Base-by-base conservation (phyloP, 2,797 vertebrate genomes). In the Parambassis ranga region DNA sequence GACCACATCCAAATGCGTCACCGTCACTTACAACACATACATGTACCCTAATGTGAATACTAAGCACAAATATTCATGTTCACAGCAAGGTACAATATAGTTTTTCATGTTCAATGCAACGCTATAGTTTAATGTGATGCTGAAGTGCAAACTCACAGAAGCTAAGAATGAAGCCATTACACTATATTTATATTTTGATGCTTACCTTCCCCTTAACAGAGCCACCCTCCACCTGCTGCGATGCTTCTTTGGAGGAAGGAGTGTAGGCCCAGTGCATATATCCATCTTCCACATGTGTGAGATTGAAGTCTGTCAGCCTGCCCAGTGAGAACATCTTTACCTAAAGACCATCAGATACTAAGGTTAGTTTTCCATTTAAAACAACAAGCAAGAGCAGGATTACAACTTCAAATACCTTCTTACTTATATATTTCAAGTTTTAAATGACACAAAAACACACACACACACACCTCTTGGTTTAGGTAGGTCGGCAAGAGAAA, bases 401-500 rank as follows among this genome's bases (percentile, higher is more conserved):
- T 13, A 27, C 14, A 27, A 6, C 3, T 18, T n/a, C 15, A 24
- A 14, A 39, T 13, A 22, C 15, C 9, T 20, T 13, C 7, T 31
- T 26, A 13, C 0, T 0, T 14, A 3, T 20, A 6, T 15, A 5
- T 35, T 44, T 24, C 3, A 39, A 10, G 10, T 5, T 22, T 2
- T 37, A 52, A 1, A 32, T 14, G 1, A 56, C 13, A 44, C 27
- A 9, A 53, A 56, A 53, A n/a, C n/a, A n/a, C n/a, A n/a, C n/a
- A n/a, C n/a, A n/a, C 7, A 37, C 59, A 51, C 16, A 97, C 96
- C 92, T 94, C 94, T 41, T 91, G 87, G 81, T 95, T 96, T 60
- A 98, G 90, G 80, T 96, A 98, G 8, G 93, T 90, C 14, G 96
- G 96, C 38, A 98, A 86, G 74, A 97, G 77, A 23, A 95, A 84